A percentile compares a stretch with the other conserved stretches of the same genome.
Evolutionary conservation across 2,113 vertebrate genomes (phyloP).

Genomic region (Notechis scutatus): DNA sequence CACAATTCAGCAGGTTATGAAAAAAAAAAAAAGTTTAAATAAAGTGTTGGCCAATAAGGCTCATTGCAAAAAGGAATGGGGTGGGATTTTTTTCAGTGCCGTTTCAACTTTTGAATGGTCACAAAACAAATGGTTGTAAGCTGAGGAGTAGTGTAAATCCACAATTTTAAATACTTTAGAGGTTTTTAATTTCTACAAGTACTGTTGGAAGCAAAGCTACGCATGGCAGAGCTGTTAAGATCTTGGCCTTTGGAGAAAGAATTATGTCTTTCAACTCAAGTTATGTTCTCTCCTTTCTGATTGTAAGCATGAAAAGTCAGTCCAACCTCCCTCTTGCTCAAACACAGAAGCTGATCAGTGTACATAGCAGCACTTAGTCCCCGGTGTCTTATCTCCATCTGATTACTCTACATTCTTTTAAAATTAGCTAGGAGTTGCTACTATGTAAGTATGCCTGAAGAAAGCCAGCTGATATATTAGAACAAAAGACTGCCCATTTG

Average conservation of each 20-base stretch:
- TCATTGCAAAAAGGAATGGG: not conserved
- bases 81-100: not conserved
- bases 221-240: not conserved
- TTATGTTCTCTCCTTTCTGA: not conserved
- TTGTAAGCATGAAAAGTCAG: not conserved
- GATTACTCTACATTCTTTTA: not conserved
- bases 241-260: not conserved
- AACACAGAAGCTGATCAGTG: not conserved
- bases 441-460: no score
- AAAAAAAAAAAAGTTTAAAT: not conserved
- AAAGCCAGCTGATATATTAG: not conserved
- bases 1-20: not conserved
- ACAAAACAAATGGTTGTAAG: not conserved
- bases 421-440: not conserved
- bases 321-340: not conserved
- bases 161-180: not conserved
- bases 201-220: not conserved
- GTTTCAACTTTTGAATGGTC: not conserved
- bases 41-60: not conserved
- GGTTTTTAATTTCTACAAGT: not conserved
- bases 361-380: not conserved
- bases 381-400: not conserved
- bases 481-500: not conserved
- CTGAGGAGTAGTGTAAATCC: not conserved
- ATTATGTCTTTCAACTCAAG: not conserved